Evolutionary conservation across 2,888 invertebrate genomes (phyloP).

Genomic region (Spisula subtruncata): DNA sequence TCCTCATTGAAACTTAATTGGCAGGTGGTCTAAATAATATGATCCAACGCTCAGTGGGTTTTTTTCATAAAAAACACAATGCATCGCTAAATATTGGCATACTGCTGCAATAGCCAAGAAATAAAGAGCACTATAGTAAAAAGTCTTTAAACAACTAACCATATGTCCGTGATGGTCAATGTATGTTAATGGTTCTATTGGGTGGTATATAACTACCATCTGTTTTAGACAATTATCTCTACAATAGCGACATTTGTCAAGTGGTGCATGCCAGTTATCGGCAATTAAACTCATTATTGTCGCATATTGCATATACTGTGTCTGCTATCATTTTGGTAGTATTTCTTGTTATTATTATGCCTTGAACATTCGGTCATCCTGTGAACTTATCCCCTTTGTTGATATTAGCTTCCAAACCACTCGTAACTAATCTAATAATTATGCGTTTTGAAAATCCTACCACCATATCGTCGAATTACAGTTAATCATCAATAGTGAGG

Average conservation of each 20-base stretch:
- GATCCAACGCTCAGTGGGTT: too few species aligned
- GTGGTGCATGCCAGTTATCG: background rate
- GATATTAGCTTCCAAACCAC: too few species aligned
- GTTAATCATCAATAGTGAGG: too few species aligned
- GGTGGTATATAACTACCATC: background rate
- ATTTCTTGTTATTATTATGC: background rate
- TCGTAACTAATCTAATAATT: too few species aligned
- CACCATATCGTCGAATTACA: too few species aligned
- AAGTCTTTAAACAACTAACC: conserved; percentile 13
- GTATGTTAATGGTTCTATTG: background rate
- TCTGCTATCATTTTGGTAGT: background rate
- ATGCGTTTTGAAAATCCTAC: too few species aligned
- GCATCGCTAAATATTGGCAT: background rate
- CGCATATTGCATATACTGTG: conserved; percentile 18
- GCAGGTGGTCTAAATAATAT: too few species aligned
- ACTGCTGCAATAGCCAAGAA: background rate
- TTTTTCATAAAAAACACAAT: too few species aligned
- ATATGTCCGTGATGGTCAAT: conserved; percentile 11
- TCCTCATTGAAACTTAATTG: too few species aligned
- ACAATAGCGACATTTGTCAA: background rate
- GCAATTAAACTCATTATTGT: conserved; percentile 13
- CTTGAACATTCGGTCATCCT: too few species aligned
- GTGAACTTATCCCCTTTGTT: too few species aligned
- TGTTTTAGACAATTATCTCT: conserved; percentile 19
- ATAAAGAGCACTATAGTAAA: background rate